Conservation (phyloP, 2,888 invertebrate species). For the Cheilosia vulpina region DNA sequence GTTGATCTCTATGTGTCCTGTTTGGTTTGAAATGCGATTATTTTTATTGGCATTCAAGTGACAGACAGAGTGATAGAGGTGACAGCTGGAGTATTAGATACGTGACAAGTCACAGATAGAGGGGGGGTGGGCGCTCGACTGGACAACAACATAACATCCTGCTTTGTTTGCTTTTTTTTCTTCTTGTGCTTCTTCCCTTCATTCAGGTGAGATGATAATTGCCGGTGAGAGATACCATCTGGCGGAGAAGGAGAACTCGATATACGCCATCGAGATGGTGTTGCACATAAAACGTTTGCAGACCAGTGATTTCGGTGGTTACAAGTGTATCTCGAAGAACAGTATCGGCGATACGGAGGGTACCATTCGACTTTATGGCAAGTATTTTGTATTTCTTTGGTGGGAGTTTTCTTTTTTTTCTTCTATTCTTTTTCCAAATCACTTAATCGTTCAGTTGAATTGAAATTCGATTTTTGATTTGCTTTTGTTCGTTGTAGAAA, state of each 20-base stretch:
- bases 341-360: slow-evolving; percentile 96
- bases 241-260: slow-evolving; percentile 91
- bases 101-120: slow-evolving; percentile 68
- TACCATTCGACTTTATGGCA: slow-evolving; percentile 94
- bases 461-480: slow-evolving; percentile 61
- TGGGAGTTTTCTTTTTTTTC: neutral
- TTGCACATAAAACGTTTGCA: slow-evolving; percentile 90
- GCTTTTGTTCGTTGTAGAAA: slow-evolving; percentile 78
- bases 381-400: slow-evolving; percentile 81
- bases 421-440: slow-evolving; percentile 35
- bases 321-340: slow-evolving; percentile 96
- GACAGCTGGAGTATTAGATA: slow-evolving; percentile 73
- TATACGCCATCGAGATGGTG: slow-evolving; percentile 94
- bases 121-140: neutral
- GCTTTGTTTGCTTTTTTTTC: slow-evolving; percentile 63
- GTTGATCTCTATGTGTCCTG: slow-evolving; percentile 61
- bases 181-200: slow-evolving; percentile 59
- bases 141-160: slow-evolving; percentile 26
- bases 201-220: slow-evolving; percentile 95
- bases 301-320: slow-evolving; percentile 91
- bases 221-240: slow-evolving; percentile 93
- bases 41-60: slow-evolving; percentile 75
- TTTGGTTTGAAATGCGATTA: slow-evolving; percentile 68
- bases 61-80: slow-evolving; percentile 74
- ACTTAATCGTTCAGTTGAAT: slow-evolving; percentile 68